Evolutionary conservation across 2,888 invertebrate species (phyloP).

Genomic region (Spilarctia lutea): DNA sequence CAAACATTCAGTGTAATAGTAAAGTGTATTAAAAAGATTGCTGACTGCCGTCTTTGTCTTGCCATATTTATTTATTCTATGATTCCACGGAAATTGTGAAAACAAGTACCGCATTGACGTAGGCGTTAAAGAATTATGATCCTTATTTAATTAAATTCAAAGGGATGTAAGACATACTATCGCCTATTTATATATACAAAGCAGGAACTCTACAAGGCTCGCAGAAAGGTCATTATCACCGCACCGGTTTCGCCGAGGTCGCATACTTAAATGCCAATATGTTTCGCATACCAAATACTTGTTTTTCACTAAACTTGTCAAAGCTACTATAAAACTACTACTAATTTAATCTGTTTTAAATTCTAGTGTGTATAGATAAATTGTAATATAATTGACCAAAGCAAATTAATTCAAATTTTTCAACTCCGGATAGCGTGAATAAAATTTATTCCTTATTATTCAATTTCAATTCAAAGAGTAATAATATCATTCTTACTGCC

Average conservation of each 20-base stretch:
- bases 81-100: background rate
- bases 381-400: background rate
- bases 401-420: background rate
- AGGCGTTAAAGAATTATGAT: background rate
- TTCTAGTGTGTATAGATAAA: background rate
- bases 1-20: background rate
- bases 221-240: conserved; percentile 67
- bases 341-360: background rate
- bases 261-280: conserved; percentile 55
- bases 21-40: background rate
- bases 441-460: too few species aligned
- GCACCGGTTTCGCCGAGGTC: conserved; percentile 68
- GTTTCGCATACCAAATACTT: conserved; percentile 52
- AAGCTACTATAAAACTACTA: background rate
- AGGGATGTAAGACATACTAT: conserved; percentile 22
- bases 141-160: conserved; percentile 13
- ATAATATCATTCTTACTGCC: too few species aligned
- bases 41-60: background rate
- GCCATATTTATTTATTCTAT: background rate
- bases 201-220: conserved; percentile 61
- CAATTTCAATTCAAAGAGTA: too few species aligned
- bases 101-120: background rate
- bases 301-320: conserved; percentile 20
- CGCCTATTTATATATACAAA: conserved; percentile 39
- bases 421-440: too few species aligned